Base-by-base conservation (phyloP, 2,888 invertebrate species). In the Panopea generosa region DNA sequence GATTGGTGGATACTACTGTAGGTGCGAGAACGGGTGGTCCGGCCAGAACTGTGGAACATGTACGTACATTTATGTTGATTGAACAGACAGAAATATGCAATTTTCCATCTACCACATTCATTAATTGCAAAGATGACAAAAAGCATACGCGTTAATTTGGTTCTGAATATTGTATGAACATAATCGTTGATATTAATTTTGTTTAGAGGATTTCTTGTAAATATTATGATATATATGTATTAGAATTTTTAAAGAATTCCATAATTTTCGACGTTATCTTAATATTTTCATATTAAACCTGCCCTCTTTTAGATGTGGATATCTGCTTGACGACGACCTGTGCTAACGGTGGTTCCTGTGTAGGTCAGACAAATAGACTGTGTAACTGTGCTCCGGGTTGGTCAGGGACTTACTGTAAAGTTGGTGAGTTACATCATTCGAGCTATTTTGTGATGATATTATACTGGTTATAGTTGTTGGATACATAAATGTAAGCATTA, bases 341-440 rank as follows among this genome's bases (percentile, higher is more conserved):
- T 55, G 67, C 74, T 20, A 81, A 81, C 61, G 77, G 81, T 14
- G 81, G 74, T 7, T 74, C 63, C 20, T 81, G 81, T 66, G 40
- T 68, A 22, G 77, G 81, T 22, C 43, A 63, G 14, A 69, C 72
- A 9, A 47, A 56, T 49, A 68, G 63, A 33, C 66, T 59, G 27
- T 81, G 81, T 59, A 74, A 77, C n/a, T 81, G 81, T 53, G 50
- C 68, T 11, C 27, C 62, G 16, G 81, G 81, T 2, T 81, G 77
- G 74, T 52, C 71, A 7, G 81, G 81, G 24, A 60, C 67, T 3
- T 74, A 77, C 60, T 81, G 81, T 20, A 68, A 59, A 65, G 53
- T 65, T 24, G 81, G 81, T 81, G 53, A 67, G 73, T 65, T 16
- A 2, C 20, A 0, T 47, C 45, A 45, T 45, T 6, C 16, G 16